Conservation (phyloP, 2,797 vertebrate species). For the Periparus ater region DNA sequence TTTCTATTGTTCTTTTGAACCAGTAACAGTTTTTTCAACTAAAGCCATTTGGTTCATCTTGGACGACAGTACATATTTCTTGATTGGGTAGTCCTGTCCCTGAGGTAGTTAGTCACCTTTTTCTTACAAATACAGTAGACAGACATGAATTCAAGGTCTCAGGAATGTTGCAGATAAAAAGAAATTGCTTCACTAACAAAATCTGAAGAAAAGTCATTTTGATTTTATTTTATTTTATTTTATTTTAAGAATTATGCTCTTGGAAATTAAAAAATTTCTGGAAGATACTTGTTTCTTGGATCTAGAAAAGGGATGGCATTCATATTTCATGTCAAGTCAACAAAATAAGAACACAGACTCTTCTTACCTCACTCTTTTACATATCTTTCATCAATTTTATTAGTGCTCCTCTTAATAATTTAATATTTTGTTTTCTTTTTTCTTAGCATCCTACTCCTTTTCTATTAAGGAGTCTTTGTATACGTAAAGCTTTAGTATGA, state of each 20-base stretch:
- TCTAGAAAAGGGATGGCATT: neutral
- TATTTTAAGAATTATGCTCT: neutral
- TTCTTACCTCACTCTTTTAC: neutral
- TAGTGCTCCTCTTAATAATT: neutral
- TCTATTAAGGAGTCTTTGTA: neutral
- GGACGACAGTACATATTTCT: neutral
- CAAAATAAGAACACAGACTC: neutral
- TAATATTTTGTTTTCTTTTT: neutral
- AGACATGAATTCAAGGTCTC: neutral
- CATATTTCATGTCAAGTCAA: neutral
- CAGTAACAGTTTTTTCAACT: rapidly evolving
- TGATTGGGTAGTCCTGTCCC: neutral
- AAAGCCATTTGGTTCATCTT: neutral
- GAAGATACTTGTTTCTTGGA: neutral
- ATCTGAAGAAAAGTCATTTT: neutral
- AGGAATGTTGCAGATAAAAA: neutral
- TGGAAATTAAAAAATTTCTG: neutral
- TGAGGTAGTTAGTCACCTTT: neutral
- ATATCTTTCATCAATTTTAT: neutral
- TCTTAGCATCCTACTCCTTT: neutral
- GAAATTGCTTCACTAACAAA: neutral
- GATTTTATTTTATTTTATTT: neutral
- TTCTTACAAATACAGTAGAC: neutral
- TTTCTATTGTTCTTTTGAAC: neutral
- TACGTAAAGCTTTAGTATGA: neutral